phyloP scores from a whole-genome alignment of 64 coral and sea anemone genomes.

The Acropora yongei region DNA sequence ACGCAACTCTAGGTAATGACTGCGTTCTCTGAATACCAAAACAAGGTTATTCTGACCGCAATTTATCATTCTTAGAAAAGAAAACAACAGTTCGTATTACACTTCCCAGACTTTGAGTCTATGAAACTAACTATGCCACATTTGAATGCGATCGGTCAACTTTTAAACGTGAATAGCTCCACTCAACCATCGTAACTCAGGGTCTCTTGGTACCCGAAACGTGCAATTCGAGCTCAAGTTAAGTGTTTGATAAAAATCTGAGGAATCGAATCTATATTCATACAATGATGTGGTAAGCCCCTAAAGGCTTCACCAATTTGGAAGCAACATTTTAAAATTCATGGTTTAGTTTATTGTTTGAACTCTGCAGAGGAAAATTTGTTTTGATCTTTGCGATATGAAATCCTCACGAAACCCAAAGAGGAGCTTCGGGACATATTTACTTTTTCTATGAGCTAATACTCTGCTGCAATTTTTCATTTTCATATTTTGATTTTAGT shows the following conservation, averaged over 20 bases:
- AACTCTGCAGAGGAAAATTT: conserved; percentile 54
- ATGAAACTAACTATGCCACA: background rate
- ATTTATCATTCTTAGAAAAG: background rate
- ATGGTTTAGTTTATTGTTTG: conserved; percentile 75
- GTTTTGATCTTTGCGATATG: conserved; percentile 49
- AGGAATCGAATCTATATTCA: conserved; percentile 58
- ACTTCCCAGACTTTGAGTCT: background rate
- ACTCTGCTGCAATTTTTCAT: background rate
- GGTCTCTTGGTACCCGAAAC: background rate
- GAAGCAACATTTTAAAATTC: conserved; percentile 89
- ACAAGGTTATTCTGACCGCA: background rate
- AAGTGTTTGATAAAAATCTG: conserved; percentile 47
- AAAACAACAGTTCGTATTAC: background rate
- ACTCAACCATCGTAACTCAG: background rate
- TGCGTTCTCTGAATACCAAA: conserved; percentile 20
- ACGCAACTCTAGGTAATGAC: background rate
- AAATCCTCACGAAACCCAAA: conserved; percentile 19
- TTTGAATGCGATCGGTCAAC: background rate
- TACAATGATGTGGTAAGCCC: conserved; percentile 78
- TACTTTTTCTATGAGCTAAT: background rate
- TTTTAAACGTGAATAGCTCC: background rate
- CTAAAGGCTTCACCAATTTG: conserved; percentile 71
- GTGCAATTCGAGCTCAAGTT: background rate
- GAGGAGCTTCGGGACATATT: background rate
- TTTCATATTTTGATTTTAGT: background rate